Percentiles rank a stretch among this genome's conserved stretches.
phyloP scores from a whole-genome alignment of 2,113 vertebrate species.

The Promerops cafer region DNA sequence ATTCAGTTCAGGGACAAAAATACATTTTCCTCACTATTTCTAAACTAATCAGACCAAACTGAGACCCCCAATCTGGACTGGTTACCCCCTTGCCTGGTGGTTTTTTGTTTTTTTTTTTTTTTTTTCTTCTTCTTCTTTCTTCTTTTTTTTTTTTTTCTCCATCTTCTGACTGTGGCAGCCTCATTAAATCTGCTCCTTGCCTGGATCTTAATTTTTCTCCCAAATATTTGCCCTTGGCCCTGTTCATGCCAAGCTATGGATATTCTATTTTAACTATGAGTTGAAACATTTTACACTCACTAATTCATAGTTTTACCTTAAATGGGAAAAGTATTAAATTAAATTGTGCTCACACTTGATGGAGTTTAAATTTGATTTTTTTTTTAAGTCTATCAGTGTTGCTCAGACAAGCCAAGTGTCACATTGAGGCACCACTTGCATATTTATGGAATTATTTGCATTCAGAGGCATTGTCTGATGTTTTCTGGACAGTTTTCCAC shows the following conservation, averaged over 20 bases:
- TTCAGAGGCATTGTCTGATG: neutral
- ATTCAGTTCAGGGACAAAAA: neutral
- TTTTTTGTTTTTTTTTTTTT: accelerated
- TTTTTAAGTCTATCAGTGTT: neutral
- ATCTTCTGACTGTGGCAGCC: neutral
- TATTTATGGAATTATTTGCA: constrained; percentile 26
- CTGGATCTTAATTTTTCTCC: neutral
- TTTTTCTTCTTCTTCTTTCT: too few species aligned
- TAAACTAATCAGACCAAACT: neutral
- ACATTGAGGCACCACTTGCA: constrained; percentile 31
- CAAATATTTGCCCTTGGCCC: neutral
- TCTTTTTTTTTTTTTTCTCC: neutral
- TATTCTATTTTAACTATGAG: neutral
- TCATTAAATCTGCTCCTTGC: neutral
- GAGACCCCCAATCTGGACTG: neutral
- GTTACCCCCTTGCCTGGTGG: accelerated
- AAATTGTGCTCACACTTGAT: neutral
- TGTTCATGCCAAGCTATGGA: neutral
- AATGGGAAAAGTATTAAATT: neutral
- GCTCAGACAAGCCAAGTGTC: constrained; percentile 42
- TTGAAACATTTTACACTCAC: neutral
- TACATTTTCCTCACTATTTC: neutral
- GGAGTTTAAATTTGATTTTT: neutral
- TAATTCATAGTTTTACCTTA: neutral
- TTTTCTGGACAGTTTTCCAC: constrained; percentile 22